Evolutionary conservation across 1,140 invertebrate species (phyloP), one percentile per base, ranked within the genome.

Genomic region (Philopotamus ludificatus): DNA sequence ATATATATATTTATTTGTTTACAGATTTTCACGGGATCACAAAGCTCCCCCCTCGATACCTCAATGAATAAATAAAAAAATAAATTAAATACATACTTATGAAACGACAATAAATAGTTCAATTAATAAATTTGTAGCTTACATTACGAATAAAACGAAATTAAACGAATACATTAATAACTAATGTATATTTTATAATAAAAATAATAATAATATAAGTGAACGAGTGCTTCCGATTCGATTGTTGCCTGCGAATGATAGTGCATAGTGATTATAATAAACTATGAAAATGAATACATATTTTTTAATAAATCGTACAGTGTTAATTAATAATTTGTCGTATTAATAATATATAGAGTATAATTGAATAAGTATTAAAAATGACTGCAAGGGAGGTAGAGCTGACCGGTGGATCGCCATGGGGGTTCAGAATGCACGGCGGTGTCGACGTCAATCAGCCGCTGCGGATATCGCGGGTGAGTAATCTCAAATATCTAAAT

Each of bases 371-470:
- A 57, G n/a, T 15, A 47, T 18, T 51, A 28, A 70, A 66, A 64
- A 89, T 89, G 87, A 86, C 84, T 70, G 79, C 86, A 39, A 79
- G 86, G 71, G 85, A 88, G 78, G 85, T 91, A 70, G 81, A 85
- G 74, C 82, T 95, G 67, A 84, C 85, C 72, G 92, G 91, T 68
- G 91, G 91, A 49, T 86, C 89, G 73, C 92, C 92, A 60, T 94
- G 92, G 93, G 92, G 93, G 70, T 94, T 95, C 79, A 86, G 91
- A 53, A 89, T 94, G 86, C 88, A 90, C 75, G 91, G 90, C 51
- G 90, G 90, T 47, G 81, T 77, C 54, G 89, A 92, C 76, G 82
- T 85, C 47, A 86, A 87, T 74, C 86, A 87, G 74, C 87, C 88
- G 42, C 79, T 92, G 12, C 83, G 86, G 72, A 88, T 93, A 75